Base-by-base conservation (phyloP, 2,113 vertebrate species). In the Platanista minor region DNA sequence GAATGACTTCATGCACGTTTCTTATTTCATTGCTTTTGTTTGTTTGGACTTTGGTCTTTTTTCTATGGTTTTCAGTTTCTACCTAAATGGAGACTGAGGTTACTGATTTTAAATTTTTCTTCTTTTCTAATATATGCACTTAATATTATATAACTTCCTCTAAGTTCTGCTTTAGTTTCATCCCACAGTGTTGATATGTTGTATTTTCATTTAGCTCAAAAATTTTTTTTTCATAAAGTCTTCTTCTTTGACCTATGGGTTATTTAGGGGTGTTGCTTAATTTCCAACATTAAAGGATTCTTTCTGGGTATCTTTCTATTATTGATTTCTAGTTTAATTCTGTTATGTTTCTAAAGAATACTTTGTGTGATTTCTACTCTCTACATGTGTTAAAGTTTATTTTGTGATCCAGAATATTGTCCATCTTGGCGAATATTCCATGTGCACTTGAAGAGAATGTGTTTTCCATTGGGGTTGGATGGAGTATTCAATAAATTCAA, bases 171-270 rank as follows among this genome's bases (percentile, higher is more conserved):
- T 5, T 52, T 33, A 77, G 17, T 31, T 77, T 77, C 46, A 77
- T 52, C 31, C 43, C 17, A 77, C 74, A 33, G 20, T 77, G 33
- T 77, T 49, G 43, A 77, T 49, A 77, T 52, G 46, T 77, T 77
- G 29, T 49, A 77, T 77, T 49, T 52, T 49, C 74, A 77, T 77
- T 39, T 71, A 49, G 43, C 33, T 77, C 43, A 20, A 75, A 33
- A 12, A 0, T 3, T 2, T 77, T 52, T 75, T 33, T 77, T 49
- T 52, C 29, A 2, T 33, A 31, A 46, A 0, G 0, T 41, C 27
- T 31, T 31, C 41, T 75, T 46, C 31, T 33, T 77, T 49, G 74
- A 52, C 29, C 29, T 49, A 6, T 52, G 46, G 17, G 74, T 77
- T 77, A 77, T 49, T 75, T 33, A 49, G 18, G 17, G 31, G 49